Percentiles rank a stretch among this genome's conserved stretches.
These are phyloP conservation scores for Amblyornis subalaris DNA, from an alignment of 2,113 vertebrate species.

Conservation along the genomic window DNA sequence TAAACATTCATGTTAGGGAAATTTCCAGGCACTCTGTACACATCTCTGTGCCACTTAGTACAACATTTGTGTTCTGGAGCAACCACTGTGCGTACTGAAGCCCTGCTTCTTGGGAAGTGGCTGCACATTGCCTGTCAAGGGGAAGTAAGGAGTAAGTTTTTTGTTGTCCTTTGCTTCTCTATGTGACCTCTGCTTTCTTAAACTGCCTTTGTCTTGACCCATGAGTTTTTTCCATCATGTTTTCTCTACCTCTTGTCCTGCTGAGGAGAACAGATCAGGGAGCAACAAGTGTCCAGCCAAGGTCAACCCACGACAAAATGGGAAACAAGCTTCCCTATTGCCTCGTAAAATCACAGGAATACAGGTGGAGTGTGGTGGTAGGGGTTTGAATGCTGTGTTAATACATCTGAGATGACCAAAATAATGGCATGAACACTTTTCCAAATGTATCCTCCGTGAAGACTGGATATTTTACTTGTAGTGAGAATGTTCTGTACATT, in stretches of 20 bases:
- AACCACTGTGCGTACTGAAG: background rate
- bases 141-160: background rate
- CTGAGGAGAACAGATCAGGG: background rate
- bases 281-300: background rate
- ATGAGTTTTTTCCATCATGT: background rate
- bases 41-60: background rate
- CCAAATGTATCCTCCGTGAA: accelerated
- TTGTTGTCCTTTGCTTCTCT: background rate
- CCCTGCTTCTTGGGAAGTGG: background rate
- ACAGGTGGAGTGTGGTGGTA: background rate
- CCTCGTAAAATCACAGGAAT: background rate
- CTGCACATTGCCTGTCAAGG: background rate
- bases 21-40: background rate
- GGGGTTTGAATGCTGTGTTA: background rate
- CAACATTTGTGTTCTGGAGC: background rate
- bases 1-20: background rate
- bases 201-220: background rate
- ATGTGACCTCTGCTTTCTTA: accelerated
- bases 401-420: background rate
- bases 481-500: background rate
- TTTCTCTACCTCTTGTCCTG: background rate
- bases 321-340: background rate
- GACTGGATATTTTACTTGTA: background rate
- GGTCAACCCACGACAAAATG: background rate
- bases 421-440: background rate